Evolutionary conservation across 2,797 vertebrate species (phyloP).

Genomic region (Halcyon badia): DNA sequence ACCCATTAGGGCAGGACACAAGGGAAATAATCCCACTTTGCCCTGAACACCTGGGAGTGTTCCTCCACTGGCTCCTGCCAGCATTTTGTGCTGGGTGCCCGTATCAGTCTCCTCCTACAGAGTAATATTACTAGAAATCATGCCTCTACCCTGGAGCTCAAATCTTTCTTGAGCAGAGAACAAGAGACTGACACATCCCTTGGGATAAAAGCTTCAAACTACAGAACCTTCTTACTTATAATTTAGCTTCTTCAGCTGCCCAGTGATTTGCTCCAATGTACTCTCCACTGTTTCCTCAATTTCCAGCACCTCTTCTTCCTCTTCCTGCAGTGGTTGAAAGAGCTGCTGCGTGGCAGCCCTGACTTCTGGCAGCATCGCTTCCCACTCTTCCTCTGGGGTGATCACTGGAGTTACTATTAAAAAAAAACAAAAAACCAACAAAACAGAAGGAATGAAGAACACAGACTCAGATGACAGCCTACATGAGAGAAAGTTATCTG

Average conservation of each 20-base stretch:
- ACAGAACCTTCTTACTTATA: conserved; percentile 86
- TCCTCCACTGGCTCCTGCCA: not conserved
- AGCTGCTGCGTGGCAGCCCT: conserved; percentile 80
- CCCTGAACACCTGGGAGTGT: not conserved
- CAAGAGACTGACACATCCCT: not conserved
- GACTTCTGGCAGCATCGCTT: conserved; percentile 94
- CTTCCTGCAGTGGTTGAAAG: conserved; percentile 75
- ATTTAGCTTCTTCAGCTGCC: conserved; percentile 89
- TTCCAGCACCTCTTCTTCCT: conserved; percentile 65
- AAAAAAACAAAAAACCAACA: not conserved
- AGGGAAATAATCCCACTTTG: not conserved
- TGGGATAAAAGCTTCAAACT: not conserved
- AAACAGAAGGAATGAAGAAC: not conserved
- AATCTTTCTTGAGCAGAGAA: not conserved
- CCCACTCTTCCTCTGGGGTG: conserved; percentile 91
- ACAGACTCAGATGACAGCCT: not conserved
- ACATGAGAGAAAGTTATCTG: not conserved
- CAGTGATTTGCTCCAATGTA: conserved; percentile 82
- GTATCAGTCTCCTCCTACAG: not conserved
- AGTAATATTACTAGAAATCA: not conserved
- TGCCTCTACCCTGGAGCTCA: not conserved
- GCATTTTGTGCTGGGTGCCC: not conserved
- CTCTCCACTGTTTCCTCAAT: conserved; percentile 76
- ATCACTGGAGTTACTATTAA: conserved; percentile 79
- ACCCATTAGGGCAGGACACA: not conserved